A percentile compares a stretch with the other conserved stretches of the same genome.
These are phyloP conservation scores for Marmota monax DNA, from an alignment of 2,113 vertebrate species.

Conservation along the genomic window DNA sequence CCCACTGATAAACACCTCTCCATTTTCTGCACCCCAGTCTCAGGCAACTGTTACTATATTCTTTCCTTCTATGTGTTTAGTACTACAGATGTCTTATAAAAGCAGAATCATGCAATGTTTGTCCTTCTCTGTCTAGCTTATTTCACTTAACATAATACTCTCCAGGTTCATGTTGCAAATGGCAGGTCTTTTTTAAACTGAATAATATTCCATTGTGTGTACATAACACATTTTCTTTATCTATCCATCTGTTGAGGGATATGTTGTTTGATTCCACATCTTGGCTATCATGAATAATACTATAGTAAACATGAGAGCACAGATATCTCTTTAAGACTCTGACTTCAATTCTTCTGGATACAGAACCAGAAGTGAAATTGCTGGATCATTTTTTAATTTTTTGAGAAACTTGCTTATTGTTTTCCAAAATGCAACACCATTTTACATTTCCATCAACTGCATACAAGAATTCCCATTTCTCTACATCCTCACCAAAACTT, in stretches of 20 bases:
- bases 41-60: neutral
- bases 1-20: neutral
- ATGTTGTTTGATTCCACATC: neutral
- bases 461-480: neutral
- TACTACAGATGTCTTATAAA: neutral
- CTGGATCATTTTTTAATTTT: neutral
- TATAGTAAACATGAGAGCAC: neutral
- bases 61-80: neutral
- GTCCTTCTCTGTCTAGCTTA: neutral
- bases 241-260: neutral
- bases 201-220: neutral
- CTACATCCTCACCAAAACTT: neutral
- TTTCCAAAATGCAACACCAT: neutral
- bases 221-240: neutral
- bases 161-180: neutral
- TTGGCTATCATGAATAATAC: neutral
- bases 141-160: neutral
- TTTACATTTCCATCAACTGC: neutral
- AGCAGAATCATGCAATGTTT: neutral
- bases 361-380: neutral
- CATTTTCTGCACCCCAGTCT: too few species aligned
- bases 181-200: neutral
- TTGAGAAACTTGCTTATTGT: neutral
- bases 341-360: neutral
- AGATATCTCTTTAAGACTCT: neutral